Base-by-base conservation (phyloP, 2,113 vertebrate species). In the Salminus brasiliensis region DNA sequence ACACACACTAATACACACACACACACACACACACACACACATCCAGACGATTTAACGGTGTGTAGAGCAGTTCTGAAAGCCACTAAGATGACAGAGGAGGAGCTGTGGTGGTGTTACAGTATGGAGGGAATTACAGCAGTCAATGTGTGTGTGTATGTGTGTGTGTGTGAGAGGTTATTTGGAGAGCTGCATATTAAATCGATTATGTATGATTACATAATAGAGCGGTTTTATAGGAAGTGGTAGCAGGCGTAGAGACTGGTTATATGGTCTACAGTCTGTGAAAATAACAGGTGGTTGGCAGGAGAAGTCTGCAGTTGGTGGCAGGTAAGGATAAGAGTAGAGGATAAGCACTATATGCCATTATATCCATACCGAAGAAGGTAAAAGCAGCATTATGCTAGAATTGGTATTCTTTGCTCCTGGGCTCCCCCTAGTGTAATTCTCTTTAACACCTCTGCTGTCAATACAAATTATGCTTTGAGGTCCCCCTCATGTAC, bases 31-130 rank as follows among this genome's bases (percentile, higher is more conserved):
- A 25, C n/a, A 52, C 65, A 69, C 69, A 43, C 47, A 55, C 57
- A 39, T 34, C 34, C 18, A 59, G 52, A 66, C 70, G 45, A 72
- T 43, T 80, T 78, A 81, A 76, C 32, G 45, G 30, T 27, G 2
- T 8, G 10, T 23, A 67, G 16, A 84, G 80, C 78, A 76, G 45
- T 10, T 41, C 60, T 62, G 49, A 29, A 68, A 74, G 34, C 25
- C 27, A 23, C 47, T 39, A 23, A 41, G 53, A 29, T 78, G 65
- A 79, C 32, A 74, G 32, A 62, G 30, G 18, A n/a, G 55, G 9
- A 23, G n/a, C 43, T 68, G 36, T 47, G 29, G 78, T 70, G 57
- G 39, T 43, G 11, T 74, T 73, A 29, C 16, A 68, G 49, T 72
- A 57, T 27, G 29, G 27, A 75, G 18, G 1, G 41, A 66, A 53